Base-by-base conservation (phyloP, 2,888 invertebrate species). In the Globia sparganii region DNA sequence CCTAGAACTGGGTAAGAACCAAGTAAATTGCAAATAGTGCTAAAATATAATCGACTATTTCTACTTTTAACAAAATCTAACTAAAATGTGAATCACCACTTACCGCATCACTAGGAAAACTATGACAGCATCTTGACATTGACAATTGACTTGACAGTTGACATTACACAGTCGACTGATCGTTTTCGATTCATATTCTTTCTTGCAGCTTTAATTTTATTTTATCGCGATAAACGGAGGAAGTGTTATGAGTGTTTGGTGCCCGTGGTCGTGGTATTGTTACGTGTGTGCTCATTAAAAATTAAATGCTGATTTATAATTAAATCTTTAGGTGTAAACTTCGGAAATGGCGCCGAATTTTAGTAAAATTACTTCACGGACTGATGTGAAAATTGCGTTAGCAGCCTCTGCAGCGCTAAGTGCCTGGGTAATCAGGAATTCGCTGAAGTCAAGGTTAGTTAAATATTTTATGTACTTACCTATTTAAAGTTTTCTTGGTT, bases 281-380 rank as follows among this genome's bases (percentile, higher is more conserved):
- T 83, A 74, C 72, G 66, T 80, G 80, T 83, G 80, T 85, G 69
- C 72, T 66, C 21, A 77, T 70, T 69, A 56, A 77, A 80, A 72
- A 73, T 81, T 83, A 75, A 89, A 88, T 87, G 88, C 78, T 75
- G 66, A 84, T 75, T 68, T 61, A 76, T 70, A 77, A 65, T 77
- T 84, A 85, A 81, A 84, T 67, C 62, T 2, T 49, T 49, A 13
- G 56, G 49, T 75, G 72, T 78, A 73, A 81, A 83, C 77, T 46
- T 74, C 72, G 37, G 90, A 84, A 87, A 98, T 98, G 98, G 98
- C 98, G 88, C 98, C 98, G 88, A 97, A 97, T 92, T 97, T 98
- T 85, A 98, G 98, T 94, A 98, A 98, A 97, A 95, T 98, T 90
- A 97, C 97, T 85, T 97, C 97, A 88, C 97, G 97, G 94, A 97